Evolutionary conservation across 2,888 invertebrate species (phyloP), one percentile per base, ranked within the genome.

Genomic region (Cordilura impudica): DNA sequence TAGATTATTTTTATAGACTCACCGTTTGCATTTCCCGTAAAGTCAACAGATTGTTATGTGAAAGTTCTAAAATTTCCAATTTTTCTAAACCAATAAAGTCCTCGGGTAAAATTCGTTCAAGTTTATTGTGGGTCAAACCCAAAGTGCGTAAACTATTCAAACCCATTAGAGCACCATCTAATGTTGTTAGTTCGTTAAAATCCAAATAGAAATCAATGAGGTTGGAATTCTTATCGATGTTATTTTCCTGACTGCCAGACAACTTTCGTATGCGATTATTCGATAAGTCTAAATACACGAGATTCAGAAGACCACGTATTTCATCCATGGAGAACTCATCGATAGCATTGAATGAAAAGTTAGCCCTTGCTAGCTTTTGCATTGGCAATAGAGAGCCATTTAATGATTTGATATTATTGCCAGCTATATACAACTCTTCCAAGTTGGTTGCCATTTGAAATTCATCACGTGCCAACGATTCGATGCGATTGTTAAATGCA

Each of bases 11-110:
- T n/a, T n/a, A n/a, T n/a, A n/a, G 31, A 82, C 85, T 87, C 90
- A 96, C 96, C 93, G 95, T 95, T 84, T 95, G 95, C 70, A 95
- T 94, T 91, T 95, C 95, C 87, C 95, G 95, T 71, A 96, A 90
- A 2, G 95, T 94, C 49, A 93, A 92, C 39, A 96, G 90, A 81
- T 93, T 92, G 88, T 96, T 96, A 86, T 94, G 91, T 0, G 96
- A 96, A 51, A 96, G 91, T 86, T 96, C 96, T 45, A 96, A 91
- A 66, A 94, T 90, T 85, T 93, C 92, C 45, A 96, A 90, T 80
- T 93, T 93, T 83, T 94, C 94, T 83, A 96, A 90, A 21, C 95
- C 95, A 70, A 94, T 94, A 56, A 96, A 91, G 87, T 96, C 96
- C 66, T 95, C 95, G 0, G 94, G 94, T 0, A 94, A 92, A 83